phyloP scores from a whole-genome alignment of 2,113 vertebrate species.

The Poecile atricapillus region DNA sequence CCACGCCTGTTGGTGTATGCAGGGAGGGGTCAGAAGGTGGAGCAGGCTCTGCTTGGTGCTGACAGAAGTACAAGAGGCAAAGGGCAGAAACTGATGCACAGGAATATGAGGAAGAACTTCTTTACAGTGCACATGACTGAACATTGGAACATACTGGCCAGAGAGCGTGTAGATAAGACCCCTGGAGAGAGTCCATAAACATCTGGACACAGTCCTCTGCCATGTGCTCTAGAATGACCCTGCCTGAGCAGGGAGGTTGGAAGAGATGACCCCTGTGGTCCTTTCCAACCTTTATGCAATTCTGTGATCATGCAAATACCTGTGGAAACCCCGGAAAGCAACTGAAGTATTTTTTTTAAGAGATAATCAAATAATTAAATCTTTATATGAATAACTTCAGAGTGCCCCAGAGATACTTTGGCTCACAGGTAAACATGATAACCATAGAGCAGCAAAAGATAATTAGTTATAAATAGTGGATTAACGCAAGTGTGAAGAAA shows the following conservation, averaged over 20 bases:
- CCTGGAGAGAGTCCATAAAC: not conserved
- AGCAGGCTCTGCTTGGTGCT: not conserved
- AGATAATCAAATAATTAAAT: not conserved
- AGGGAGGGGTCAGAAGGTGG: not conserved
- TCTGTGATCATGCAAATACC: not conserved
- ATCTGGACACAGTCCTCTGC: not conserved
- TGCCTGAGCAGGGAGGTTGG: not conserved
- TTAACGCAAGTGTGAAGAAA: not conserved
- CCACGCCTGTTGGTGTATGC: rapidly evolving
- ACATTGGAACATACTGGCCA: not conserved
- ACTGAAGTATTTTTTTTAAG: not conserved
- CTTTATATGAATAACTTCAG: not conserved
- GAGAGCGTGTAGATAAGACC: not conserved
- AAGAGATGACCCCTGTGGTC: not conserved
- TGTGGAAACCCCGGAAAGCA: not conserved
- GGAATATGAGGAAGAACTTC: not conserved
- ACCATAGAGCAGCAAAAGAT: not conserved
- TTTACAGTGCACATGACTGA: not conserved
- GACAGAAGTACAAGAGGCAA: not conserved
- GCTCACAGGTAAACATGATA: not conserved
- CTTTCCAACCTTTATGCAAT: not conserved
- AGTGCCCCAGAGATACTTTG: not conserved
- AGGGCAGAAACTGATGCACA: not conserved
- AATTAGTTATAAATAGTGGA: not conserved
- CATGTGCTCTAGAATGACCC: not conserved